Conservation (phyloP, 2,888 invertebrate genomes). For the Tineola bisselliella region DNA sequence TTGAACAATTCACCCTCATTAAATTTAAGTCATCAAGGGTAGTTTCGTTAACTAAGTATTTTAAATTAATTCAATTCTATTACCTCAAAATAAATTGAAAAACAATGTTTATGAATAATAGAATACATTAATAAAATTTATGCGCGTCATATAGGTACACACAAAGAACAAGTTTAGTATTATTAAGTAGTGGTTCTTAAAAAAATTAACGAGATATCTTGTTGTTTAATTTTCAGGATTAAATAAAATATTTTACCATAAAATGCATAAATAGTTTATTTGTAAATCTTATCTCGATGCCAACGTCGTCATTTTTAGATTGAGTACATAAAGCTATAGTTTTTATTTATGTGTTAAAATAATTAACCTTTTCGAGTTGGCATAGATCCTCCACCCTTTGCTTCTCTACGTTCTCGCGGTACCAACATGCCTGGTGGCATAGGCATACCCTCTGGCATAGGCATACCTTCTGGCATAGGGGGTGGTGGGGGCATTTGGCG, state of each 20-base stretch:
- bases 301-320: background rate
- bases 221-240: too few species aligned
- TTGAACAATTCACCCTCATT: too few species aligned
- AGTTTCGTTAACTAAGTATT: too few species aligned
- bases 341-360: background rate
- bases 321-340: background rate
- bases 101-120: too few species aligned
- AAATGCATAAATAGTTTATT: background rate
- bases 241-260: background rate
- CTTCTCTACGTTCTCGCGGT: conserved; percentile 34
- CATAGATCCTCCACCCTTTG: conserved; percentile 53
- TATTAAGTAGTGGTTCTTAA: too few species aligned
- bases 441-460: conserved; percentile 17
- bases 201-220: too few species aligned
- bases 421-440: conserved; percentile 13
- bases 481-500: conserved; percentile 24
- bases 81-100: too few species aligned
- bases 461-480: conserved; percentile 18
- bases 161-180: too few species aligned
- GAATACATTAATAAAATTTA: too few species aligned
- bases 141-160: too few species aligned
- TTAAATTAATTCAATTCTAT: too few species aligned
- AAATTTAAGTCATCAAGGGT: too few species aligned
- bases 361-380: conserved; percentile 49
- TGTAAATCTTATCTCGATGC: background rate